phyloP scores from a whole-genome alignment of 2,888 invertebrate genomes.

The Acanthococcus lagerstroemiae region DNA sequence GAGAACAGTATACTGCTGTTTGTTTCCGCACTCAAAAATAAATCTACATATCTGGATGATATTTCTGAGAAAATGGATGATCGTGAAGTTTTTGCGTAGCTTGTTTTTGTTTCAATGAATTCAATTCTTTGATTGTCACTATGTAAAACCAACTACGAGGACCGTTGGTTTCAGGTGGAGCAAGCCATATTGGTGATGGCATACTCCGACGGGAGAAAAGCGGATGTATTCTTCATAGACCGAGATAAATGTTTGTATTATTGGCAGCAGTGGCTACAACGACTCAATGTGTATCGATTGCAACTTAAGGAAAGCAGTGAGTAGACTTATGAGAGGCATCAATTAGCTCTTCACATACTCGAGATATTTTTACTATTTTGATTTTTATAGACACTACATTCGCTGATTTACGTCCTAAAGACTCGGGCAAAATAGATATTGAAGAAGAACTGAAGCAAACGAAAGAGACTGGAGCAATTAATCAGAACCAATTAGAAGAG shows the following conservation, averaged over 20 bases:
- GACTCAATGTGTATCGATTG: slow-evolving; percentile 48
- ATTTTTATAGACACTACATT: no score
- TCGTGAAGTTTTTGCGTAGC: background rate
- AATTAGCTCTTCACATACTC: no score
- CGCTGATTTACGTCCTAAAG: no score
- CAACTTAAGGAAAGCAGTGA: background rate
- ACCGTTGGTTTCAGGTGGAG: slow-evolving; percentile 48
- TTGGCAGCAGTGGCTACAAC: slow-evolving; percentile 58
- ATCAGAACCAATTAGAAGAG: background rate
- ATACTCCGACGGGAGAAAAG: slow-evolving; percentile 59
- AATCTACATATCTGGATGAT: background rate
- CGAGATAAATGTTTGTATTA: slow-evolving; percentile 50
- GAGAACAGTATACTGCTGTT: no score
- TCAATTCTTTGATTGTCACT: no score
- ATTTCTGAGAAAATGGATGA: no score
- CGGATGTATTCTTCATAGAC: slow-evolving; percentile 52
- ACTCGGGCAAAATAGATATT: background rate
- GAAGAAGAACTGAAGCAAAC: background rate
- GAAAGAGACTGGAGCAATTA: background rate
- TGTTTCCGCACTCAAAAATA: no score
- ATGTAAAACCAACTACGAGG: no score
- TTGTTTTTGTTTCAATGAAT: background rate
- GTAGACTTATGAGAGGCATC: no score
- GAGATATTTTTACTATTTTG: no score
- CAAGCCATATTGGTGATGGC: slow-evolving; percentile 58